These are phyloP conservation scores for Phengaris arion DNA, from an alignment of 2,888 invertebrate genomes.

Conservation along the genomic window DNA sequence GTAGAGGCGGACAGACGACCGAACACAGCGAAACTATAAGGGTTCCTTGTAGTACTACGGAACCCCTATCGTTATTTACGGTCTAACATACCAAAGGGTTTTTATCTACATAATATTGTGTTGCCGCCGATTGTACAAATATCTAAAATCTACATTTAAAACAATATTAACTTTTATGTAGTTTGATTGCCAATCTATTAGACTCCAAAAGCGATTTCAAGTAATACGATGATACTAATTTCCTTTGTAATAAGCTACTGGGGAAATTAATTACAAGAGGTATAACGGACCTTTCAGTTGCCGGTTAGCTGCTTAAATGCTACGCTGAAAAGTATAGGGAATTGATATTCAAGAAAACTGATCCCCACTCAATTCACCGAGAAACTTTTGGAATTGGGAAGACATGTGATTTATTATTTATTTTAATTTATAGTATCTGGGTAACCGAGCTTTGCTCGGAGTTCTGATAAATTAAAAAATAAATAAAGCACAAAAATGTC, in stretches of 20 bases:
- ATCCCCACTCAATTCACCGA: not conserved
- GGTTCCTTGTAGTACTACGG: too few species aligned
- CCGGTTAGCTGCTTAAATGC: constrained; percentile 16
- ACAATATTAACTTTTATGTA: not conserved
- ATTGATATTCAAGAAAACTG: constrained; percentile 11
- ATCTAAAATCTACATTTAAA: not conserved
- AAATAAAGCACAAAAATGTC: too few species aligned
- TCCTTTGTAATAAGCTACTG: not conserved
- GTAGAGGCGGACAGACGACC: too few species aligned
- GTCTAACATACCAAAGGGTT: too few species aligned
- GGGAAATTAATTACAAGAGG: constrained; percentile 1
- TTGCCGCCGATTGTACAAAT: too few species aligned
- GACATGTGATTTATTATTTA: too few species aligned
- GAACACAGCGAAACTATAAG: too few species aligned
- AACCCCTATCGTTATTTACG: too few species aligned
- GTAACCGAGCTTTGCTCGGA: too few species aligned
- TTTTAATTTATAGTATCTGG: too few species aligned
- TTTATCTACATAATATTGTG: too few species aligned
- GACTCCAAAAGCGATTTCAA: constrained; percentile 8
- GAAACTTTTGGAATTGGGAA: not conserved
- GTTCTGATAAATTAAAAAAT: too few species aligned
- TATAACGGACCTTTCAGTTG: not conserved
- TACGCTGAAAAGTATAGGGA: constrained; percentile 16
- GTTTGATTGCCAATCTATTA: not conserved
- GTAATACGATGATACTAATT: not conserved